Base-by-base conservation (phyloP, 2,113 vertebrate species). In the Tautogolabrus adspersus region DNA sequence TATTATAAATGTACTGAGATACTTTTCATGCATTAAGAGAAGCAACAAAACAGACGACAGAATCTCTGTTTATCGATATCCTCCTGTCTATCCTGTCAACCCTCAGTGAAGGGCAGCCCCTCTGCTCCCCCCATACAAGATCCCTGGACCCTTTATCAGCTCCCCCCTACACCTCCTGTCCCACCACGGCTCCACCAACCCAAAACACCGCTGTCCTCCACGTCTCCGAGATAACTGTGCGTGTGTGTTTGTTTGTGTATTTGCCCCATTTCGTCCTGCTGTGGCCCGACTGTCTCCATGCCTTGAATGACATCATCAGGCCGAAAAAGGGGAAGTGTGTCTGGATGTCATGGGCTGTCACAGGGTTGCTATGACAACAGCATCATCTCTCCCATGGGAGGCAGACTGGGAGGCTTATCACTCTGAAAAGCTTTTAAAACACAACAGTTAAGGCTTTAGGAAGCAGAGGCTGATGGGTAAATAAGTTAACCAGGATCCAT, bases 201-300 rank as follows among this genome's bases (percentile, higher is more conserved):
- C 19, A 40, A 72, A 66, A 58, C 72, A 54, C 60, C 23, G 91
- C 93, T 93, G 94, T 82, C 95, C 94, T 93, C 92, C 93, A 94
- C 94, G 94, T 95, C 77, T 84, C 94, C 93, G 23, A 96, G 96
- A 97, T 97, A 97, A 96, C 93, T 82, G 60, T 61, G 42, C n/a
- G 2, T 71, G 54, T 42, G 40, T 18, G 47, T 49, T 19, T 63
- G 77, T n/a, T 49, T 65, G 64, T 60, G 73, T 61, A 13, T 57
- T 26, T 42, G 37, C 8, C 26, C 55, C 66, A 40, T 18, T 72
- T 69, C 56, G 72, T 83, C 66, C 58, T 56, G 46, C 74, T 12
- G 55, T 66, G 71, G 61, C 68, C 76, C 65, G 71, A 80, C 75
- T 79, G 80, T 84, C 71, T 89, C 77, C 58, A 6, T 15, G 74